Percentiles rank a stretch among this genome's conserved stretches.
These are phyloP conservation scores for Schizopygopsis pylzovi DNA, from an alignment of 2,797 vertebrate species.

Conservation along the genomic window DNA sequence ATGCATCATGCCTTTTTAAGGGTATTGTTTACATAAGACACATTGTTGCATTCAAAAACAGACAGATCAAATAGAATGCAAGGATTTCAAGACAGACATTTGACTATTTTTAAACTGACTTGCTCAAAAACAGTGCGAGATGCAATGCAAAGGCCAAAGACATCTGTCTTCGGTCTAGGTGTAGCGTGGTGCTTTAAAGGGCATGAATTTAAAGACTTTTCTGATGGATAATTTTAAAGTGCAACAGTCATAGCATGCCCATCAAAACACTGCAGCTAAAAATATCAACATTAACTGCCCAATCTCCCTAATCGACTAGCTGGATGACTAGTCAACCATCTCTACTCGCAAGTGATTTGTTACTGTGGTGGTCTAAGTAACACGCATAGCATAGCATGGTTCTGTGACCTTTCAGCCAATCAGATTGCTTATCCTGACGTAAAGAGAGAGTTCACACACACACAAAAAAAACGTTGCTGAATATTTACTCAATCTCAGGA, in stretches of 20 bases:
- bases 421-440: neutral
- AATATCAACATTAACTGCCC: slow-evolving; percentile 1
- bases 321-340: neutral
- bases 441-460: neutral
- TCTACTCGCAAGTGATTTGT: neutral
- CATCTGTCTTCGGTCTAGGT: neutral
- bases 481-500: neutral
- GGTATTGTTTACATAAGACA: neutral
- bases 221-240: neutral
- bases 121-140: neutral
- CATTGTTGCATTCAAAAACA: neutral
- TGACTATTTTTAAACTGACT: neutral
- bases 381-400: neutral
- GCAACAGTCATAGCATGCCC: slow-evolving; percentile 7
- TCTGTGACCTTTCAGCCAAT: neutral
- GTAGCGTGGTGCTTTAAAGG: neutral
- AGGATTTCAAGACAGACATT: neutral
- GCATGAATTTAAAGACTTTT: slow-evolving; percentile 1
- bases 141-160: slow-evolving; percentile 1
- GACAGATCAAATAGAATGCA: neutral
- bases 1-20: neutral
- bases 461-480: neutral
- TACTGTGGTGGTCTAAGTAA: neutral
- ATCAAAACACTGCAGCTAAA: slow-evolving; percentile 25
- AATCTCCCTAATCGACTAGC: neutral